These are phyloP conservation scores for Azorinus chamasolen DNA, from an alignment of 2,888 invertebrate genomes.

Conservation along the genomic window DNA sequence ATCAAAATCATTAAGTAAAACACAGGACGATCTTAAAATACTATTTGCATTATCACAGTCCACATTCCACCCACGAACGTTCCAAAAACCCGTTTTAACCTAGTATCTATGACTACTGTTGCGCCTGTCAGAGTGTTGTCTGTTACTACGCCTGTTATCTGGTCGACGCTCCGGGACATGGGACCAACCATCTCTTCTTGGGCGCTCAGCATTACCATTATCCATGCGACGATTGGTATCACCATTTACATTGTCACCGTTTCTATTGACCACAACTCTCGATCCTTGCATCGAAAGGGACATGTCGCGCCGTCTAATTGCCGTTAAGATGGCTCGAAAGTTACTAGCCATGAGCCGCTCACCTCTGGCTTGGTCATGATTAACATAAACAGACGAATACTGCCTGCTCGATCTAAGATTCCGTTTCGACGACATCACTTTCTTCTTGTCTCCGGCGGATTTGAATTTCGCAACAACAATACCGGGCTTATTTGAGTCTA, in stretches of 20 bases:
- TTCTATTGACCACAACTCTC: not conserved
- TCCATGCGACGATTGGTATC: too few relatives aligned
- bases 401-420: not conserved
- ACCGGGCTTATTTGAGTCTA: not conserved
- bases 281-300: not conserved
- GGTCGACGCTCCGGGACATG: too few relatives aligned
- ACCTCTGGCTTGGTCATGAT: not conserved
- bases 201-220: too few relatives aligned
- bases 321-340: not conserved
- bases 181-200: too few relatives aligned
- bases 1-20: not conserved
- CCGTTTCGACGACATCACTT: not conserved
- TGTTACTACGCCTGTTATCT: too few relatives aligned
- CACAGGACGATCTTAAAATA: too few relatives aligned
- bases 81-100: too few relatives aligned
- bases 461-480: not conserved
- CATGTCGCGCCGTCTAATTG: not conserved
- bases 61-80: too few relatives aligned
- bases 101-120: too few relatives aligned
- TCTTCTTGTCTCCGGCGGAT: not conserved
- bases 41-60: too few relatives aligned
- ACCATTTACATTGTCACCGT: too few relatives aligned
- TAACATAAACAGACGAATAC: not conserved
- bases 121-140: too few relatives aligned
- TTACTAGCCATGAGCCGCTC: conserved; percentile 2